Conservation (phyloP, 2,797 vertebrate genomes). For the Silurus lanzhouensis region DNA sequence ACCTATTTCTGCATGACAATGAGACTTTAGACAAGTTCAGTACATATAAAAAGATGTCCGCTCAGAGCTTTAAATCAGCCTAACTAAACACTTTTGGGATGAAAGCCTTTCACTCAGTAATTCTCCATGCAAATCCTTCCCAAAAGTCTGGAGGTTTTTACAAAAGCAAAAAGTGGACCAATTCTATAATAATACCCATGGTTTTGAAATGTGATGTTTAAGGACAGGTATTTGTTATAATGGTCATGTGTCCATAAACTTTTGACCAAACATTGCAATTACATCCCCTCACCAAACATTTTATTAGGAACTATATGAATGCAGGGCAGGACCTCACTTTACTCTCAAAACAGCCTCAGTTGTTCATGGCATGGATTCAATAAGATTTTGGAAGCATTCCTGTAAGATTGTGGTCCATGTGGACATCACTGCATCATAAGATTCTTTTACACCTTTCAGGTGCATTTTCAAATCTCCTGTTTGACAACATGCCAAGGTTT, state of each 20-base stretch:
- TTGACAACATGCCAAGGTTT: not conserved
- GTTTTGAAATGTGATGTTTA: not conserved
- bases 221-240: not conserved
- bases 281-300: not conserved
- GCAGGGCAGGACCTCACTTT: not conserved
- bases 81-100: not conserved
- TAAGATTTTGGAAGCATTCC: not conserved
- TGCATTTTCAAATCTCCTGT: not conserved
- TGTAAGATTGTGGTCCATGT: not conserved
- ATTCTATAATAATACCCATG: not conserved
- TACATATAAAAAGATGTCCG: not conserved
- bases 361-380: not conserved
- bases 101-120: not conserved
- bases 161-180: not conserved
- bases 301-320: not conserved
- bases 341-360: not conserved
- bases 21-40: not conserved
- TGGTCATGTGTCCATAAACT: not conserved
- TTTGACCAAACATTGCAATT: not conserved
- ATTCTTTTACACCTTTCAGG: not conserved
- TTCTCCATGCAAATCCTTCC: not conserved
- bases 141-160: not conserved
- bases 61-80: not conserved
- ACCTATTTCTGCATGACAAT: not conserved
- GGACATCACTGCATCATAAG: not conserved